Evolutionary conservation across 2,797 vertebrate genomes (phyloP).

Genomic region (Thalassophryne amazonica): DNA sequence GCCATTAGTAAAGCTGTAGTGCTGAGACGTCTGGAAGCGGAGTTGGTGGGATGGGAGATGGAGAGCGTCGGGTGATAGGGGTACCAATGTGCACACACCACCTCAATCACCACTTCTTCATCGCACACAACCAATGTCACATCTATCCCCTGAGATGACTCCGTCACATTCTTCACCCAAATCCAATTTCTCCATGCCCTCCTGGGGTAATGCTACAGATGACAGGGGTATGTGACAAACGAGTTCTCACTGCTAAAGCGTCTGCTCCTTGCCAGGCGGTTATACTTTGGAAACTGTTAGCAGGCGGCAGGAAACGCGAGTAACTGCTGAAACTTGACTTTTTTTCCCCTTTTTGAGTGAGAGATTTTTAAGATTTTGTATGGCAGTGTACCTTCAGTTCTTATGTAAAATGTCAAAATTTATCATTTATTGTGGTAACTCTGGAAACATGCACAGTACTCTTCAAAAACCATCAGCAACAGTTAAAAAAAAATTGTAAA

Average conservation of each 20-base stretch:
- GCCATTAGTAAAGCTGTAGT: conserved; percentile 60
- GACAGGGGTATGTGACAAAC: conserved; percentile 70
- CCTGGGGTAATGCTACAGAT: conserved; percentile 64
- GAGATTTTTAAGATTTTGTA: no score
- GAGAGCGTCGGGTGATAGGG: conserved; percentile 36
- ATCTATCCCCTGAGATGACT: conserved; percentile 66
- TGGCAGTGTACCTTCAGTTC: no score
- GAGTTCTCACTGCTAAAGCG: conserved; percentile 62
- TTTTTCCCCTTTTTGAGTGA: no score
- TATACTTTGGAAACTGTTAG: conserved; percentile 50
- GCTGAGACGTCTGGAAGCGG: conserved; percentile 42
- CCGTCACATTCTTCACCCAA: conserved; percentile 72
- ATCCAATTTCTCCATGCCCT: conserved; percentile 72
- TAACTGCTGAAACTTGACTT: no score
- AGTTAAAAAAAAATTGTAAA: no score
- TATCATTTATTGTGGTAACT: no score
- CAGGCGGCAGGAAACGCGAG: conserved; percentile 30
- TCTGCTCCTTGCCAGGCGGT: conserved; percentile 60
- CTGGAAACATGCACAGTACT: no score
- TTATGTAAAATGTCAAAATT: no score
- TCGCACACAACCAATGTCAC: conserved; percentile 65
- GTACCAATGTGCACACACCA: conserved; percentile 54
- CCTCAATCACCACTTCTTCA: conserved; percentile 63
- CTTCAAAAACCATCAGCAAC: no score
- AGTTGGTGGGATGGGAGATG: conserved; percentile 21